A percentile compares a stretch with the other conserved stretches of the same genome.
Evolutionary conservation across 1,140 invertebrate genomes (phyloP).

Genomic region (Rhagoletis zephyria): DNA sequence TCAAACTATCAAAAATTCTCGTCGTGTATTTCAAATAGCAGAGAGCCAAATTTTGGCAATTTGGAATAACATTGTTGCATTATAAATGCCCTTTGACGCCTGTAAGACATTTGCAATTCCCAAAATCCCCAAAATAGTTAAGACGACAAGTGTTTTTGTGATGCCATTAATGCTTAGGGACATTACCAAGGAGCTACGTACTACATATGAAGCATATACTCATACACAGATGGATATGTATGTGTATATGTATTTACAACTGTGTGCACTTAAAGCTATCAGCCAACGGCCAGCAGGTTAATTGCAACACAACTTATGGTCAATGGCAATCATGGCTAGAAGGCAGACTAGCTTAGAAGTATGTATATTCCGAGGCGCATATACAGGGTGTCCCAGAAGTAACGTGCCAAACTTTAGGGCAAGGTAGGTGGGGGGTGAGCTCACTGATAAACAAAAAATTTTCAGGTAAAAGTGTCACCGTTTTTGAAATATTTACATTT

Average conservation of each 20-base stretch:
- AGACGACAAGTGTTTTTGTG: constrained; percentile 23
- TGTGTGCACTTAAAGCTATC: neutral
- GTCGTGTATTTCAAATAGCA: too few relatives aligned
- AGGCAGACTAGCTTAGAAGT: neutral
- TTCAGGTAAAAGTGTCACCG: neutral
- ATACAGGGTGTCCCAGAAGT: too few relatives aligned
- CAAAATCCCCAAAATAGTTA: constrained; percentile 52
- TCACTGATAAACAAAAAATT: too few relatives aligned
- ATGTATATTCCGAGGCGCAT: constrained; percentile 2
- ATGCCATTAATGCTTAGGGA: constrained; percentile 19
- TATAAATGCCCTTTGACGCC: neutral
- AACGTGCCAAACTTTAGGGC: too few relatives aligned
- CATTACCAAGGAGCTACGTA: neutral
- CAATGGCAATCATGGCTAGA: constrained; percentile 28
- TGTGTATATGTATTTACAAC: neutral
- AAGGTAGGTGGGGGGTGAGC: too few relatives aligned
- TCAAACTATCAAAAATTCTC: too few relatives aligned
- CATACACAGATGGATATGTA: neutral
- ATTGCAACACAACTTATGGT: constrained; percentile 40
- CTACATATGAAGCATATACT: too few relatives aligned
- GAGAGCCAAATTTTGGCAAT: too few relatives aligned
- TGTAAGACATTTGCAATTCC: constrained; percentile 19
- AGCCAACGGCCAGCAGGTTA: constrained; percentile 12
- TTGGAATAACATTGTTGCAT: neutral
- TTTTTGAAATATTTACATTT: too few relatives aligned